A percentile compares a stretch with the other conserved stretches of the same genome.
phyloP scores from a whole-genome alignment of 2,797 vertebrate genomes.

The Lophius americanus region DNA sequence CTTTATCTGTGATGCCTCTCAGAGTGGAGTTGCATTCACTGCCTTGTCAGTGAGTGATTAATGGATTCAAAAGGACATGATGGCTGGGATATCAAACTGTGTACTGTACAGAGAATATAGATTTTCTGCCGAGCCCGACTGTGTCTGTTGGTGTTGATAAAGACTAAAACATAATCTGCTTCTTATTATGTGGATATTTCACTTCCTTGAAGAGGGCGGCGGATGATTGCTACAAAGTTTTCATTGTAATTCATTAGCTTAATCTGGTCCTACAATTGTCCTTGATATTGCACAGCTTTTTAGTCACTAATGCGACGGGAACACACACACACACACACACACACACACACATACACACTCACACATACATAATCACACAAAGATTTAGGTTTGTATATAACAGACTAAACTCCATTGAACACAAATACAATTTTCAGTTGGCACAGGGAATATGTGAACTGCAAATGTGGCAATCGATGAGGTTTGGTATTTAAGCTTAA shows the following conservation, averaged over 20 bases:
- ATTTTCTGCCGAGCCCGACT: constrained; percentile 62
- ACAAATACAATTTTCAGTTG: constrained; percentile 52
- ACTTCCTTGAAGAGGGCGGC: constrained; percentile 50
- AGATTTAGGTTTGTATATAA: constrained; percentile 50
- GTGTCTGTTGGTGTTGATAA: constrained; percentile 76
- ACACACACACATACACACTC: no score
- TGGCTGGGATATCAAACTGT: constrained; percentile 72
- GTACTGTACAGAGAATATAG: constrained; percentile 68
- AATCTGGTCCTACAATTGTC: constrained; percentile 62
- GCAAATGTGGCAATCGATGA: constrained; percentile 68
- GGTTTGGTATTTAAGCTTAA: constrained; percentile 77
- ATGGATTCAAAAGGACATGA: constrained; percentile 75
- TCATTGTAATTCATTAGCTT: constrained; percentile 48
- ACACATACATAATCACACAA: constrained; percentile 7
- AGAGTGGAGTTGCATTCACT: constrained; percentile 53
- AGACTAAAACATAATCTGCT: constrained; percentile 72
- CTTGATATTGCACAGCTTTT: constrained; percentile 45
- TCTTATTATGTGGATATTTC: constrained; percentile 69
- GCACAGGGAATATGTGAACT: constrained; percentile 41
- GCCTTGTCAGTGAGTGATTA: constrained; percentile 72
- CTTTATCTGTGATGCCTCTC: constrained; percentile 62
- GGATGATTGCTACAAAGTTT: constrained; percentile 45
- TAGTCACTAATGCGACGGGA: constrained; percentile 23
- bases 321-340: not conserved
- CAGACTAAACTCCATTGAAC: constrained; percentile 43